Evolutionary conservation across 2,113 vertebrate species (phyloP), one percentile per base, ranked within the genome.

Genomic region (Psilopogon haemacephalus): DNA sequence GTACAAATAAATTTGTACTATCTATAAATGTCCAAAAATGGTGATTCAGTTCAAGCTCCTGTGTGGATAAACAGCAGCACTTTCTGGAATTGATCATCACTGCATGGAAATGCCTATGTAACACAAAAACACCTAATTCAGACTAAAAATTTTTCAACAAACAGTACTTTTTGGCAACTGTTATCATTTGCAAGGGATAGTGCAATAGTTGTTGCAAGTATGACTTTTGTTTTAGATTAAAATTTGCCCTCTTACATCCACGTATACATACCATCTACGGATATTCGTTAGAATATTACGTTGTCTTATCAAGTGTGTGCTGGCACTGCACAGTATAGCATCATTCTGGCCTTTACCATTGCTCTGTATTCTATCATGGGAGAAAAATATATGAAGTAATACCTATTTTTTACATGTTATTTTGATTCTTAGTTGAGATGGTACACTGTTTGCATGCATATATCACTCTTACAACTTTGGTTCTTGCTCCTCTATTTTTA

Each of bases 401-500:
- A 64, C 13, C 32, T 84, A 86, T 69, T 94, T 92, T 90, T 76
- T 67, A 50, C 40, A 59, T 7, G 59, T 37, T 83, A 63, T 94
- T 91, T 91, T 67, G 55, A 37, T 42, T 83, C 55, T 83, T 33
- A 48, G 37, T 70, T 63, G 54, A 81, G 55, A 63, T 59, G 44
- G 40, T 92, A 83, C n/a, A 71, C 30, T 30, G 32, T 90, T 93
- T 90, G 35, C 27, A 90, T 78, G 70, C 50, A 35, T 73, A 8
- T 35, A 85, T 88, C 62, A 64, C 52, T 91, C 87, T 83, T 82
- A 67, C 8, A 93, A 63, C 40, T 70, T 82, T 73, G 85, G 56
- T 81, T 95, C 60, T 85, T 80, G 24, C 40, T 80, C 26, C 48
- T 95, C 55, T 93, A 85, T 91, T 95, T 96, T 95, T 91, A 93